Evolutionary conservation across 2,113 vertebrate genomes (phyloP), one percentile per base, ranked within the genome.

Genomic region (Urocitellus parryii): DNA sequence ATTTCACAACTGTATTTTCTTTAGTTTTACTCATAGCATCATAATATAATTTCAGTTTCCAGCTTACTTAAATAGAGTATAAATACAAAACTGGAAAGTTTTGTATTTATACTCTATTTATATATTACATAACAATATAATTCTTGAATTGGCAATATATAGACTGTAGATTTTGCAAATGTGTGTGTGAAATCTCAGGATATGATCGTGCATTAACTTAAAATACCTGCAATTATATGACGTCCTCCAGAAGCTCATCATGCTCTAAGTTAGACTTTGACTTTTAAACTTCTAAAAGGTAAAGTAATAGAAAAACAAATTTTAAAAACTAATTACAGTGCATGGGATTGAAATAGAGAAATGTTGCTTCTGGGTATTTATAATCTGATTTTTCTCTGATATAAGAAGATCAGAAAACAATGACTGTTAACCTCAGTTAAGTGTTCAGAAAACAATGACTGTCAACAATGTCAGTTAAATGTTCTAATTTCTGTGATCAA

Each of bases 151-250:
- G 34, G 34, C 34, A 95, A 10, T 77, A 85, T 39, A 45, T 74
- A 22, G 12, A 68, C 92, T 94, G 79, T 87, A 27, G 39, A 25
- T 86, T 94, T 87, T 83, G 10, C 8, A 56, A 5, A 24, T 82
- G 1, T 77, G 14, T 58, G 20, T 74, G 14, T 42, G 34, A 58
- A 29, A 12, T 94, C 18, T 96, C 79, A 37, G 32, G 3, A 37
- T 93, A 29, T 67, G 29, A 76, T 85, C 48, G 74, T 95, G 86
- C 95, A 89, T 93, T 94, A 97, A 90, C 67, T 90, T 94, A 90
- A 79, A 86, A 84, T 94, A 95, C 29, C 32, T 95, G 29, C 3
- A 91, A 13, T 82, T 93, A 37, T 37, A 17, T 87, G n/a, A 65
- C 88, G 1, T 91, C 73, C 37, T 95, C 68, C 32, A 92, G 58